Evolutionary conservation across 92 coral and sea anemone genomes (phyloP), one percentile per base, ranked within the genome.

Genomic region (Epizoanthus fatuus): DNA sequence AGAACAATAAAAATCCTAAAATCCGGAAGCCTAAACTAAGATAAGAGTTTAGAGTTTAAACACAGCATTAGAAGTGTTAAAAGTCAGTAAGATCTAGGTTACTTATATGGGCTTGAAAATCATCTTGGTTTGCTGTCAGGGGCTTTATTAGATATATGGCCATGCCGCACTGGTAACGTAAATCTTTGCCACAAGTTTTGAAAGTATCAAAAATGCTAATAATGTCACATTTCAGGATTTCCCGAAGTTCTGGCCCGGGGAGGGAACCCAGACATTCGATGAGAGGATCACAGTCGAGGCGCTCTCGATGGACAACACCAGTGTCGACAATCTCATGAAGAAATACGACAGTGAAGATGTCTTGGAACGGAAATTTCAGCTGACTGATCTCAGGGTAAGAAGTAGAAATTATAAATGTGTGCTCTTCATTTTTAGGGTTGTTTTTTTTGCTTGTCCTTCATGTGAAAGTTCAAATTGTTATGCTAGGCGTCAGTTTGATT

Each of bases 201-300:
- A 29, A 29, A 29, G 2, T 29, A 29, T 29, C 35, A 29, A 0
- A 0, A 22, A 22, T 22, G 11, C 29, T 22, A 59, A 35, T 6
- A 20, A 8, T 39, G 37, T 32, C 14, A 58, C 12, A 52, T 56
- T 90, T 25, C 64, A 97, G 99, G 99, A 97, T 54, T 95, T 93
- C 74, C 99, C 99, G 5, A 89, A 87, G 80, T 97, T 97, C 86
- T 97, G 99, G 99, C 99, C 98, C 1, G 97, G 93, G 51, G 90
- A 87, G 59, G 97, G 91, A 25, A 89, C 85, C 39, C 91, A 83
- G 59, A 92, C 95, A 0, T 95, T 89, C 62, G 98, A 92, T 42
- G 98, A 92, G 62, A 89, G 87, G 96, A 91, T 97, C 60, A 91
- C 90, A 38, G 99, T 97, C 1, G 94, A 93, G 80, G 84, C 91